These are phyloP conservation scores for Tursiops truncatus DNA, from an alignment of 2,113 vertebrate genomes.

Conservation along the genomic window DNA sequence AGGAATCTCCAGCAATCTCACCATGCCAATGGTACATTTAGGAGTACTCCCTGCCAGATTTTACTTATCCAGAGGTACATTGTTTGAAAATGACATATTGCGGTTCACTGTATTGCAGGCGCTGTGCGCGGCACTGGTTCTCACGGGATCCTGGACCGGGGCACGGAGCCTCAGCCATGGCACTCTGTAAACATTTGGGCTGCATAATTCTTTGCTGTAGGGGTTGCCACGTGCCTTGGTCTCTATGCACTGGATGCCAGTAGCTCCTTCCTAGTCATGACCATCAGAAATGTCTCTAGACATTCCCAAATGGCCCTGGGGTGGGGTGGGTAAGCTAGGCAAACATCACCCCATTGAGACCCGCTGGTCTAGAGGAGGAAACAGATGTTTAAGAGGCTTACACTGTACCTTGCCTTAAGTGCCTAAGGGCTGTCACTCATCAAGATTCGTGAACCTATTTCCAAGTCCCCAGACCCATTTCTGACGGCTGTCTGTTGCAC, in stretches of 20 bases:
- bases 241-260: background rate
- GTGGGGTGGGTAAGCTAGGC: too few species aligned
- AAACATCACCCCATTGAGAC: background rate
- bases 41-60: background rate
- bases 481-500: background rate
- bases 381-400: background rate
- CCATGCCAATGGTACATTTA: fast-evolving
- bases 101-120: background rate
- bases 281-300: background rate
- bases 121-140: background rate
- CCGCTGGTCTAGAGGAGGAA: background rate
- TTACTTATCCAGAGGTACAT: background rate
- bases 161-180: background rate
- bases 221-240: background rate
- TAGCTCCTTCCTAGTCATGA: background rate
- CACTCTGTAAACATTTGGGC: background rate
- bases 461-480: background rate
- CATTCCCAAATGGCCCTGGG: background rate
- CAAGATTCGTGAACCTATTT: background rate
- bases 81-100: background rate
- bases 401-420: background rate
- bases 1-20: background rate
- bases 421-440: background rate
- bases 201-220: background rate
- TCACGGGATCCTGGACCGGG: background rate